Evolutionary conservation across 2,888 invertebrate genomes (phyloP), one percentile per base, ranked within the genome.

Genomic region (Nymphalis polychloros): DNA sequence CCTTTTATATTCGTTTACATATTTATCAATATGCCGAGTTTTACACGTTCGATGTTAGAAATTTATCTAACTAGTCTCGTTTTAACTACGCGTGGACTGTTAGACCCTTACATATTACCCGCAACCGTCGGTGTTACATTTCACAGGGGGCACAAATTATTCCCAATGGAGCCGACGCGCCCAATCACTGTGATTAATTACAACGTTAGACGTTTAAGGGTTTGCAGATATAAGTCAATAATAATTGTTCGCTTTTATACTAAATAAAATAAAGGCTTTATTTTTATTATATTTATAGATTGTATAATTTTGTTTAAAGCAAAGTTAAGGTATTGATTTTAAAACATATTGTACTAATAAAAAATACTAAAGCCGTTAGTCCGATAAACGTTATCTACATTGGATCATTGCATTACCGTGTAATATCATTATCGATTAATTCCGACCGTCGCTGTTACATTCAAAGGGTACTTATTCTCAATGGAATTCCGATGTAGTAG

Each of bases 131-230:
- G 86, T 82, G 84, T 88, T 80, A 81, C 77, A 79, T 87, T 85
- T 81, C 85, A 80, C 82, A 76, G 75, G 84, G 86, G 85, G 81
- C 74, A 81, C 87, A 87, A 87, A 87, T 87, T 85, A 85, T 82
- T 78, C 86, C 84, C 87, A 63, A 76, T 78, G 84, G 89, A 80
- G 78, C 50, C 41, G 67, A 67, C 53, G 63, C 49, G 60, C 65
- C 59, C 69, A 67, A 69, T 69, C 69, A 72, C 60, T 52, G 67
- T 64, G 47, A 62, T 57, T 59, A 60, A 64, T 67, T 67, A 62
- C 48, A 46, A 50, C 55, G 48, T 57, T 48, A 60, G 48, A 27
- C 8, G 27, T 53, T 48, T 27, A 27, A 63, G 55, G 63, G 63
- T 63, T 63, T 13, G 55, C 52, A n/a, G 17, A 55, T 20, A 52